phyloP scores from a whole-genome alignment of 2,797 vertebrate species.

The Propithecus deckenii region DNA sequence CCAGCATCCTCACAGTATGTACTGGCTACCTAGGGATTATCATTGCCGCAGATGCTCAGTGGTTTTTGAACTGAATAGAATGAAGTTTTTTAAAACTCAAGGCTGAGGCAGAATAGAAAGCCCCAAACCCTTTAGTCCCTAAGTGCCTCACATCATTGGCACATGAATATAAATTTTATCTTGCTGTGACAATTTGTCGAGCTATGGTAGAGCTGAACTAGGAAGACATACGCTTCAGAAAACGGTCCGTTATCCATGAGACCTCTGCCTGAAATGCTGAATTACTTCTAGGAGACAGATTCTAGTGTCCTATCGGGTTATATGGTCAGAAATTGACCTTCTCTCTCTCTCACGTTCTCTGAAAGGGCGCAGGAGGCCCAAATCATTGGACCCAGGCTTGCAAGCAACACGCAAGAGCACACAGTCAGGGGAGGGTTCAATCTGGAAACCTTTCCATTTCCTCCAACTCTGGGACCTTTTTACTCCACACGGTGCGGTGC shows the following conservation, averaged over 20 bases:
- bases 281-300: not conserved
- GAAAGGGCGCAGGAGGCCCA: not conserved
- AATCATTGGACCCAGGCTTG: not conserved
- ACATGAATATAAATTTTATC: not conserved
- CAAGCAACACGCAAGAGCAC: not conserved
- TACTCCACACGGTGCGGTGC: not conserved
- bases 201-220: not conserved
- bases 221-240: not conserved
- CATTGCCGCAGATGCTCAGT: not conserved
- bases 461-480: not conserved
- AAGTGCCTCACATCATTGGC: not conserved
- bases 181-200: not conserved
- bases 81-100: conserved; percentile 28
- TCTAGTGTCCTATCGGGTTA: not conserved
- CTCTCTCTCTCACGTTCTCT: not conserved
- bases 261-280: not conserved
- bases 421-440: not conserved
- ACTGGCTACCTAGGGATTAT: not conserved
- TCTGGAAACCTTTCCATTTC: not conserved
- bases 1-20: not conserved
- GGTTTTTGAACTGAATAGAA: not conserved
- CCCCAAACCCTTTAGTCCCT: not conserved
- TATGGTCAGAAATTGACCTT: not conserved
- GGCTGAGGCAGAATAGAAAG: not conserved
- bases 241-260: not conserved